Base-by-base conservation (phyloP, 2,113 vertebrate species). In the Phylloscopus trochilus region DNA sequence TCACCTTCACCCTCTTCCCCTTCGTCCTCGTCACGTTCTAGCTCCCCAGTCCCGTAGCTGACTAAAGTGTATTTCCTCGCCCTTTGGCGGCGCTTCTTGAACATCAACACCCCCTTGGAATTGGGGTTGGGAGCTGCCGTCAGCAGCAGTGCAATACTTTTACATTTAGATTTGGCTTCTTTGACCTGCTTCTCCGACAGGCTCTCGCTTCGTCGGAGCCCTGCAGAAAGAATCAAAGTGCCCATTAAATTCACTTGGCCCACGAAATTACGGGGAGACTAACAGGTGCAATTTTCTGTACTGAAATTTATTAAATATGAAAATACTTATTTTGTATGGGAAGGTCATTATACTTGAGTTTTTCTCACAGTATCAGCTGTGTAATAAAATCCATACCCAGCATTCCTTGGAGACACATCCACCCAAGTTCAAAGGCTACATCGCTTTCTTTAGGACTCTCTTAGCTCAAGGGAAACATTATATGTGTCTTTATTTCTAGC, bases 71-170 rank as follows among this genome's bases (percentile, higher is more conserved):
- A 99, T 92, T 99, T 99, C 95, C 98, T 99, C 9, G 99, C 99
- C 94, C 99, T 98, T 96, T 99, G 98, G 30, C 99, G 98, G 58
- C 99, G 98, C 97, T 98, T 99, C 98, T 99, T 99, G 98, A 99
- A 99, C 99, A 99, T 99, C 98, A 99, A 98, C 98, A 99, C 98
- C 96, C 99, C 99, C 95, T 99, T 99, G 97, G 99, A 99, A 92
- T 98, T 98, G 97, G 99, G 99, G 92, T 99, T 99, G 94, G 98
- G 98, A 47, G 99, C 98, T 70, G 99, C 98, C 4, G 99, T 99
- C 53, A 99, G 98, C 78, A 99, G 98, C 35, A 99, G 98, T 51
- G 99, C 99, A 90, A 99, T 99, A 83, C 99, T 99, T 96, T 99
- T 99, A 98, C 99, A 99, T 99, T 99, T 99, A 98, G 99, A 99